Evolutionary conservation across 1,140 invertebrate genomes (phyloP).

Genomic region (Calliopsis andreniformis): DNA sequence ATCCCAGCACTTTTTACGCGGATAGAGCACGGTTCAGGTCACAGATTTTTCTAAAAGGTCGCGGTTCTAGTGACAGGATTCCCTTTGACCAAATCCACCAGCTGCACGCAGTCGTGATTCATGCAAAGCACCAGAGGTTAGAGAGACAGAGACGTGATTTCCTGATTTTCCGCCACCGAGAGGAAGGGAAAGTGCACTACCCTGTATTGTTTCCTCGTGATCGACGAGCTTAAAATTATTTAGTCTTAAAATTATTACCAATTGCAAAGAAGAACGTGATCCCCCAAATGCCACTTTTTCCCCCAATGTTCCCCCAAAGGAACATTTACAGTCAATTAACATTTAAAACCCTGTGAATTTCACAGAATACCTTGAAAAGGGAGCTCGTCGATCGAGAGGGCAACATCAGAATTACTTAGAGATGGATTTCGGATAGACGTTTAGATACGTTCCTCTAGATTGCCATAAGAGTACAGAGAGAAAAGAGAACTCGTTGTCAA

Average conservation of each 20-base stretch:
- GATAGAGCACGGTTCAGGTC: not conserved
- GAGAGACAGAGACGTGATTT: conserved; percentile 78
- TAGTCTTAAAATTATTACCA: no score
- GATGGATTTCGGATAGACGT: conserved; percentile 6
- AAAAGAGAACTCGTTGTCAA: not conserved
- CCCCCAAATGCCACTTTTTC: no score
- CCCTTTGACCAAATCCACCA: conserved; percentile 20
- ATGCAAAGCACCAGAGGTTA: conserved; percentile 70
- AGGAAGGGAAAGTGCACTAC: conserved; percentile 56
- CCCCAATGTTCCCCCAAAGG: no score
- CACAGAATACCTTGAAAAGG: no score
- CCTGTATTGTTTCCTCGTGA: conserved; percentile 15
- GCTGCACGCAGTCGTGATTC: conserved; percentile 6
- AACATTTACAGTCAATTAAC: no score
- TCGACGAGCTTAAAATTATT: conserved; percentile 49
- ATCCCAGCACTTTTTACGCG: no score
- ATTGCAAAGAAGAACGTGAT: no score
- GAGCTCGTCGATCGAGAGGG: conserved; percentile 16
- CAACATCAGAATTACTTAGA: not conserved
- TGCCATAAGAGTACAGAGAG: not conserved
- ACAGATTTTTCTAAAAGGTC: not conserved
- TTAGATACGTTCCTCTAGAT: conserved; percentile 5
- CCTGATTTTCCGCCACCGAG: conserved; percentile 53
- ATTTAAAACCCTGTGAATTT: no score
- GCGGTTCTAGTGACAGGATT: not conserved